Percentiles rank a stretch among this genome's conserved stretches.
Conservation (phyloP, 2,888 invertebrate species). For the Ecdyonurus torrentis region DNA sequence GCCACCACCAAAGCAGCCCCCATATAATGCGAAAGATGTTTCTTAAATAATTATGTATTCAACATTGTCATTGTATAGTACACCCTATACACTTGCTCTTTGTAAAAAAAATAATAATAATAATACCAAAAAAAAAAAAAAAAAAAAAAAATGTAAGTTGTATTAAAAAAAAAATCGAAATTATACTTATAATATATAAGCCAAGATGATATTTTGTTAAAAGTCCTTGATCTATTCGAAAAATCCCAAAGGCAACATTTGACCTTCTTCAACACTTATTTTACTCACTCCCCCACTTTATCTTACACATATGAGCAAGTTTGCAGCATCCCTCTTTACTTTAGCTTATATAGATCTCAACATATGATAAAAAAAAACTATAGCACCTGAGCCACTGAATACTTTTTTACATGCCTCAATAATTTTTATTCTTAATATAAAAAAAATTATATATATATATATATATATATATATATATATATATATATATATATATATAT, state of each 20-base stretch:
- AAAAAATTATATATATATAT: not conserved
- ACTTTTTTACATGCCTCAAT: not conserved
- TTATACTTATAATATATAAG: no score
- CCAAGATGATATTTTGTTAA: not conserved
- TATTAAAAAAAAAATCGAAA: no score
- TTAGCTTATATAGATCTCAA: not conserved
- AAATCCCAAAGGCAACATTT: not conserved
- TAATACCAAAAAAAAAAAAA: no score
- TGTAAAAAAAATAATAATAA: no score
- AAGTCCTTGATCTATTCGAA: not conserved
- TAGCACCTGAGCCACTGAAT: not conserved
- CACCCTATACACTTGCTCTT: no score
- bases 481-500: not conserved
- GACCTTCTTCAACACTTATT: not conserved
- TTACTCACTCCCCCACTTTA: not conserved
- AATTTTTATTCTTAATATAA: not conserved
- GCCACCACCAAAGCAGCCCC: no score
- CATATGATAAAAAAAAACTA: not conserved
- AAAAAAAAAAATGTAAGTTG: no score
- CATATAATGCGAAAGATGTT: not conserved
- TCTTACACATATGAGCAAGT: not conserved
- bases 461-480: not conserved
- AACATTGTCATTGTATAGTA: no score
- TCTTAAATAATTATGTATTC: not conserved
- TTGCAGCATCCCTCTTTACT: not conserved